These are phyloP conservation scores for Archaeoteleia sp. DNA, from an alignment of 2,888 invertebrate species.

Conservation along the genomic window DNA sequence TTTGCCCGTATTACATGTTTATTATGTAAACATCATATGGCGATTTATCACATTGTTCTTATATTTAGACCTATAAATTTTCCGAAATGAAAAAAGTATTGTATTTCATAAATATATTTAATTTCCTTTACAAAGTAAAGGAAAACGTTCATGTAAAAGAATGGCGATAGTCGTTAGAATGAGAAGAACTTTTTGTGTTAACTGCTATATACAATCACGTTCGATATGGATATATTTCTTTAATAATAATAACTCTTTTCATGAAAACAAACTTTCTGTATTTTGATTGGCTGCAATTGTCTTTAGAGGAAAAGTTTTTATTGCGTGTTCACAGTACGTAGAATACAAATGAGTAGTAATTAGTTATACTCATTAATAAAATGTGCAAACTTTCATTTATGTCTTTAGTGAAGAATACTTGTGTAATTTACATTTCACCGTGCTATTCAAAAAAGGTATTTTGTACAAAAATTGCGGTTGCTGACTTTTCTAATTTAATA, in stretches of 20 bases:
- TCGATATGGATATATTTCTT: no score
- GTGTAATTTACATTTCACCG: neutral
- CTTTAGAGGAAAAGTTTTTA: neutral
- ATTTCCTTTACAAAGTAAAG: conserved; percentile 23
- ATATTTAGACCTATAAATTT: conserved; percentile 21
- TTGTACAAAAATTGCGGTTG: no score
- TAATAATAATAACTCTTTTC: conserved; percentile 14
- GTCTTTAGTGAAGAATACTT: neutral
- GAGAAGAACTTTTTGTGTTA: conserved; percentile 16
- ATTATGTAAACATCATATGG: no score
- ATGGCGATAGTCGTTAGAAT: conserved; percentile 13
- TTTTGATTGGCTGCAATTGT: conserved; percentile 16
- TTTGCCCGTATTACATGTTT: no score
- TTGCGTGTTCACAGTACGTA: no score
- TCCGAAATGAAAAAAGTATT: conserved; percentile 23
- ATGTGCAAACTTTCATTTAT: neutral
- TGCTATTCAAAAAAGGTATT: no score
- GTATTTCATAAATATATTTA: conserved; percentile 30
- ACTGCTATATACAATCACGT: conserved; percentile 13
- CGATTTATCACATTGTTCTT: neutral
- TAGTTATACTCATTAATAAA: neutral
- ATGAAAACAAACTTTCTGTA: conserved; percentile 22
- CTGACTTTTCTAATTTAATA: neutral
- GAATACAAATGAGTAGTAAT: no score
- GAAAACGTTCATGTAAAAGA: conserved; percentile 23